Base-by-base conservation (phyloP, 2,888 invertebrate genomes). In the Limnephilus auricula region DNA sequence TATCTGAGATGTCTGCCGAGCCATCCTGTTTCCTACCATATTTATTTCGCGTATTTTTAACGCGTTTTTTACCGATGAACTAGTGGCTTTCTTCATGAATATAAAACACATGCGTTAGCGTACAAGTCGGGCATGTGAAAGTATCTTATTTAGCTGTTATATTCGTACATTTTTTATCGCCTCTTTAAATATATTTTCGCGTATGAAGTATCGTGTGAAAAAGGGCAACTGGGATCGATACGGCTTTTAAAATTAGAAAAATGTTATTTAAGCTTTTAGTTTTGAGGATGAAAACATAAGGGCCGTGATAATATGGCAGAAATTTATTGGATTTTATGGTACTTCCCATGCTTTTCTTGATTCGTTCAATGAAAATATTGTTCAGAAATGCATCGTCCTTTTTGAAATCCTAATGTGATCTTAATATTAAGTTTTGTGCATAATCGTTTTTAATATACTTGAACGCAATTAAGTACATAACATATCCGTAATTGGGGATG, bases 1-100 rank as follows among this genome's bases (percentile, higher is more conserved):
- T 65, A 86, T 86, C 86, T 34, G 86, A 32, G 65, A 86, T 86
- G 84, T 86, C 86, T 50, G 50, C 50, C 30, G 18, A 86, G 86
- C 84, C 45, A 86, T 86, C 31, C 65, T 50, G 50, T 50, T 85
- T 85, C 85, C 85, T 37, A 45, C 30, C 37, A 85, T 37, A 40
- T 45, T 34, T 85, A 40, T 85, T 85, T 82, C 25, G 34, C 25
- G 15, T 10, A 32, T 82, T 65, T 65, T 65, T 65, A 65, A 65
- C 65, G 65, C 65, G 65, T 25, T 65, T 65, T 65, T 65, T 65
- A 10, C 65, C 65, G 65, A 65, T 65, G 25, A 65, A 65, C 65
- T 65, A 65, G 65, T 25, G n/a, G 25, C n/a, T 65, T 65, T 65
- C 9, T 65, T 65, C 65, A 65, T 65, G 65, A 65, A 65, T 65